Evolutionary conservation across 1,140 invertebrate species (phyloP), one percentile per base, ranked within the genome.

Genomic region (Diorhabda elongata): DNA sequence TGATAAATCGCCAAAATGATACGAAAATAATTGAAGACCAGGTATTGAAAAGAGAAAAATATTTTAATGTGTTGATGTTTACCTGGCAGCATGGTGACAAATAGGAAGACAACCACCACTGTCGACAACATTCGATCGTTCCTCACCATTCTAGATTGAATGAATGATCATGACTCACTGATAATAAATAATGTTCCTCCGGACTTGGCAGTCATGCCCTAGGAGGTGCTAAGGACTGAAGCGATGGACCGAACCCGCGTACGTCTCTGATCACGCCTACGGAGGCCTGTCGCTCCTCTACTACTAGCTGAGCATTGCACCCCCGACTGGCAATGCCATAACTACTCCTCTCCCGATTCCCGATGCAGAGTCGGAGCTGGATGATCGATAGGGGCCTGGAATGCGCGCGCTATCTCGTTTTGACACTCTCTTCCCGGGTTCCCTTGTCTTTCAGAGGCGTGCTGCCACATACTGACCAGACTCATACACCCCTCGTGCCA

Each of bases 171-270:
- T 65, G 64, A 42, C 64, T 52, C 6, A 8, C 26, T 65, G 8
- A 5, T 58, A 9, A 45, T 26, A 26, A 26, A 26, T 26, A 26
- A 65, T 42, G 52, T 42, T 5, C 64, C 64, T 65, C 64, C 64
- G 11, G 64, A 65, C 64, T 58, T 58, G 64, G 64, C 64, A 9
- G 64, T 65, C 64, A 65, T 65, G 64, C 64, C 64, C 64, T 52
- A 65, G 64, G 64, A 65, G 64, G 64, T 65, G 64, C 47, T 65
- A 57, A 56, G 47, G 64, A 65, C 64, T 56, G 26, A 57, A 47
- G 44, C 64, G 5, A 42, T 61, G 26, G 59, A 61, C 26, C 59
- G 26, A 42, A 41, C 59, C 42, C 64, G 56, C 52, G 4, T 45
- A 44, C 26, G 26, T n/a, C n/a, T 65, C 47, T 41, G 42, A 56